These are phyloP conservation scores for Paracyclopina nana DNA, from an alignment of 1,140 invertebrate genomes.

Conservation along the genomic window DNA sequence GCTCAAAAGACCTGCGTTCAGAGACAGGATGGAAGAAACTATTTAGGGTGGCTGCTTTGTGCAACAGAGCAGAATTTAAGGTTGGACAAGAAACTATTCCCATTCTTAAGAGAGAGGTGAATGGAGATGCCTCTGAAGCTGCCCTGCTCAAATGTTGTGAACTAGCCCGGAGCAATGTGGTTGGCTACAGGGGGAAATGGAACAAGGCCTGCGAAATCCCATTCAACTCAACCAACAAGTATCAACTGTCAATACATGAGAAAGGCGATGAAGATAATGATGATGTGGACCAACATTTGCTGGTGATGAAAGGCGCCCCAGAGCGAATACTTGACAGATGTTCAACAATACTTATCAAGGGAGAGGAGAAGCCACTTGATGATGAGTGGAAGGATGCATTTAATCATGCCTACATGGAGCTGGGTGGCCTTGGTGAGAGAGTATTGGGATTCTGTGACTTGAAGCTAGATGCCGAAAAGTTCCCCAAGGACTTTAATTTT, in stretches of 20 bases:
- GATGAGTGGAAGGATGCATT: constrained; percentile 95
- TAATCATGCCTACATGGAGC: constrained; percentile 91
- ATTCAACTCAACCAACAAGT: constrained; percentile 99
- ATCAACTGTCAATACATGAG: constrained; percentile 86
- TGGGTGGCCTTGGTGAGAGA: constrained; percentile 92
- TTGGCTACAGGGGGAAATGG: constrained; percentile 66
- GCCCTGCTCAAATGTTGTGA: constrained; percentile 93
- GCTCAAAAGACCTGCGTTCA: constrained; percentile 70
- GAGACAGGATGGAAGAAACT: constrained; percentile 81
- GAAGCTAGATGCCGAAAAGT: constrained; percentile 28
- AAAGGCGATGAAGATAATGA: constrained; percentile 62
- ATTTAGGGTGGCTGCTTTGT: constrained; percentile 74
- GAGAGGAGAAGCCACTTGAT: constrained; percentile 80
- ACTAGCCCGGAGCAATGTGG: constrained; percentile 73
- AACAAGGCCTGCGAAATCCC: constrained; percentile 94
- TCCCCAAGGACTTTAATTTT: constrained; percentile 31
- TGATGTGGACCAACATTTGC: constrained; percentile 62
- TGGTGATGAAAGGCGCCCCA: constrained; percentile 99
- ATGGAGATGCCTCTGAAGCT: constrained; percentile 76
- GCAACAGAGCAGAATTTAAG: constrained; percentile 95
- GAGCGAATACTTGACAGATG: constrained; percentile 93
- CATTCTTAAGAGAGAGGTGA: constrained; percentile 65
- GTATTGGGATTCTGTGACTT: constrained; percentile 56
- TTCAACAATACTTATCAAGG: constrained; percentile 84
- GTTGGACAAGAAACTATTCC: constrained; percentile 69